Base-by-base conservation (phyloP, 2,113 vertebrate genomes). In the Rhynchopsitta pachyrhyncha region DNA sequence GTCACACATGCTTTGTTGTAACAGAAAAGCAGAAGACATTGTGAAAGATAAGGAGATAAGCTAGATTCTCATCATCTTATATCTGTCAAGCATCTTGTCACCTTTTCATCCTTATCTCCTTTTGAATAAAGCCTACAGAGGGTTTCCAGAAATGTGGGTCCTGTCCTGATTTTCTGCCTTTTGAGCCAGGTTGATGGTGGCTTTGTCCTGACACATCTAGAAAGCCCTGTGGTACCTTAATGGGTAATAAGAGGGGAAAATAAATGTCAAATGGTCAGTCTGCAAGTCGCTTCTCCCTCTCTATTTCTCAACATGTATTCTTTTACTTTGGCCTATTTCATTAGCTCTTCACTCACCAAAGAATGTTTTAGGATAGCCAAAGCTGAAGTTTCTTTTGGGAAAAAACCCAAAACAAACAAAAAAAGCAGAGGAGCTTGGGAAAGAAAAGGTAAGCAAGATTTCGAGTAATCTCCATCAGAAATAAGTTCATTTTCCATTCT, bases 121-220 rank as follows among this genome's bases (percentile, higher is more conserved):
- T 94, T 71, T 42, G 66, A 95, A 92, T 86, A 88, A 96, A 95
- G 37, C 83, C 66, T 75, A 8, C 73, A 66, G 84, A 82, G 57
- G 86, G 80, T 85, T 93, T 93, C 81, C 90, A 88, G 69, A 87
- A 94, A 86, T 18, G 52, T 82, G 83, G 69, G 57, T 92, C 62
- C 70, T 93, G 90, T 92, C 80, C 93, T 88, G 1, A 62, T 95
- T 93, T 86, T 90, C 69, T 84, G 23, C 63, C 53, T 80, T 50
- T 70, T 2, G 2, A 77, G 76, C n/a, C 57, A 57, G 31, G 39
- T n/a, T 60, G 76, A 29, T 86, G 78, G 24, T 88, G 69, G 64
- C 90, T 96, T 79, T 88, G 69, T 69, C 57, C 47, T 57, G 39
- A n/a, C 46, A 3, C 1, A 35, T 66, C 39, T 18, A 4, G 49